Evolutionary conservation across 35 echinoderm and acorn worm species (phyloP), one percentile per base, ranked within the genome.

Genomic region (Apostichopus californicus): DNA sequence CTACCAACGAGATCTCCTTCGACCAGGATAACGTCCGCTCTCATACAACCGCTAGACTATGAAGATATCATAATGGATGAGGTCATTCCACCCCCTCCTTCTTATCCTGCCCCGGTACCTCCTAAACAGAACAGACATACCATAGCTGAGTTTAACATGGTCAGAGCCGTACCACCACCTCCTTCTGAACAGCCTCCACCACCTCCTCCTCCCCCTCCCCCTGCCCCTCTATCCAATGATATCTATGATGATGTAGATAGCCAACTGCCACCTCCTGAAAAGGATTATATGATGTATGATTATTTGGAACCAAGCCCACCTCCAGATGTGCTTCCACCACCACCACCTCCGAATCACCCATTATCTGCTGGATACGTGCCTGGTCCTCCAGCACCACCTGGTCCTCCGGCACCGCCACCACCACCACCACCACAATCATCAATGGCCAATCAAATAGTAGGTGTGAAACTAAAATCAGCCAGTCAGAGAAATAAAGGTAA

Each of bases 321-420:
- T 83, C 22, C 53, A 25, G 55, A 11, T 14, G 79, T 9, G 2
- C 20, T 28, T 83, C 22, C 53, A 25, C 80, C 80, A 18, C 80
- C 80, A n/a, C 80, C 80, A 3, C 80, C 80, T 56, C 80, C 80
- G 55, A 83, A 83, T 56, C 80, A 83, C 55, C 80, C 80, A 17
- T 46, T 46, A 46, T 83, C 80, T 83, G 25, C 12, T 46, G 80
- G 55, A 56, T 55, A 20, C 2, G 4, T 2, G 6, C 79, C 79
- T 6, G 34, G 34, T 5, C 80, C 80, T 13, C 80, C 80, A 56
- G 25, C 80, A 13, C 80, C 80, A 12, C 52, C 80, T 55, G 25
- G 17, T 56, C 80, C 80, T 55, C 80, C 52, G 6, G 55, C 80
- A 17, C n/a, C n/a, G 34, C 34, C 34, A 46, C 34, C 34, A 46